Evolutionary conservation across 2,888 invertebrate species (phyloP).

Genomic region (Choristoneura rosaceana): DNA sequence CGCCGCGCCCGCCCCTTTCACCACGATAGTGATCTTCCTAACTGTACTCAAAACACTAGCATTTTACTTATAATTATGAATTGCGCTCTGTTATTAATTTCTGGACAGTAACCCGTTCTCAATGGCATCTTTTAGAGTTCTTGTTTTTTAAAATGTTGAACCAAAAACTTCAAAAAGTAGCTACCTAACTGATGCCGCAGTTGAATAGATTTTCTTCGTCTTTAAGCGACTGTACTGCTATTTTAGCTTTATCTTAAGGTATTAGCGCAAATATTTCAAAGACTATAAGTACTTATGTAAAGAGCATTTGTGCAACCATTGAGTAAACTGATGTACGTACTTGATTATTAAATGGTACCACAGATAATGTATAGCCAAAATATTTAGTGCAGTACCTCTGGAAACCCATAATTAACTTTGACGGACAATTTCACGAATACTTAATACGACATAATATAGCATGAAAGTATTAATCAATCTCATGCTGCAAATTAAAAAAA

Average conservation of each 20-base stretch:
- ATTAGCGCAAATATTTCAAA: neutral
- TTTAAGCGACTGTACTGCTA: neutral
- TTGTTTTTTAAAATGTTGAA: neutral
- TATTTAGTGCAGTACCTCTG: neutral
- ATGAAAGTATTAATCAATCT: neutral
- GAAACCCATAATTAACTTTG: neutral
- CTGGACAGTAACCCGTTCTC: neutral
- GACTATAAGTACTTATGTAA: neutral
- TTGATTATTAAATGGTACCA: conserved; percentile 3
- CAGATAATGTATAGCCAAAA: neutral
- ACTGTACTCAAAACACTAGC: conserved; percentile 41
- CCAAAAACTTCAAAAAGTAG: neutral
- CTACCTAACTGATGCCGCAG: neutral
- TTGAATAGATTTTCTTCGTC: neutral
- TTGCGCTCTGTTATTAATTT: conserved; percentile 16
- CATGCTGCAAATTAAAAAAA: neutral
- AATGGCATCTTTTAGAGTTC: neutral
- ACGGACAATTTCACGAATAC: neutral
- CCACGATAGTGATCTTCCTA: conserved; percentile 58
- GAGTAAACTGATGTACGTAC: neutral
- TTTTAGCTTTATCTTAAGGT: neutral
- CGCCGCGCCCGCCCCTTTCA: conserved; percentile 50
- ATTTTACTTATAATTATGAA: conserved; percentile 32
- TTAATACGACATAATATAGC: neutral
- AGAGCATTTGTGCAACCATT: conserved; percentile 3